These are phyloP conservation scores for Araneus ventricosus DNA, from an alignment of 1,140 invertebrate genomes.

Conservation along the genomic window DNA sequence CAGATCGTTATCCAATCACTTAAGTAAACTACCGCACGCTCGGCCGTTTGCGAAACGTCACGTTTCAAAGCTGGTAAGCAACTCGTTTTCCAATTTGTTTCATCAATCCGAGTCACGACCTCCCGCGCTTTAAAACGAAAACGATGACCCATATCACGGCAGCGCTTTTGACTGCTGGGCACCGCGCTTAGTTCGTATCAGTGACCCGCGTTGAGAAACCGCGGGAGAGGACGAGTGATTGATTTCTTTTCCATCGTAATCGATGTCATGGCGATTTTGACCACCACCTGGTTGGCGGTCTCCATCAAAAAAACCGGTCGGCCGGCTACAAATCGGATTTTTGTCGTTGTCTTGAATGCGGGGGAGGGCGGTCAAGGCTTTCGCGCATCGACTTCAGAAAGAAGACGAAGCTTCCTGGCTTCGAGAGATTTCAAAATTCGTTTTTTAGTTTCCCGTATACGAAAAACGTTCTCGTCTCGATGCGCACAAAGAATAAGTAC, in stretches of 20 bases:
- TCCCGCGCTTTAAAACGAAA: constrained; percentile 8
- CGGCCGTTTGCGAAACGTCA: constrained; percentile 25
- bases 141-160: constrained; percentile 35
- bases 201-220: neutral
- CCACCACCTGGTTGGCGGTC: neutral
- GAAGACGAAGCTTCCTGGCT: too few species aligned
- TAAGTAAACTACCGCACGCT: neutral
- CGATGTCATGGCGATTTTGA: constrained; percentile 7
- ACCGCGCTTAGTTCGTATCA: too few species aligned
- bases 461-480: too few species aligned
- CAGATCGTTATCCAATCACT: constrained; percentile 29
- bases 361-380: constrained; percentile 23
- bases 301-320: neutral
- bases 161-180: neutral
- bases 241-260: neutral
- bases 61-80: neutral
- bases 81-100: constrained; percentile 50
- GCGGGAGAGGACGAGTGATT: neutral
- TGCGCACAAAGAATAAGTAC: too few species aligned
- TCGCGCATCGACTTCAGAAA: neutral
- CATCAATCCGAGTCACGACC: constrained; percentile 29
- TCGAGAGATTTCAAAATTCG: too few species aligned
- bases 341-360: neutral
- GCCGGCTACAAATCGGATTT: neutral
- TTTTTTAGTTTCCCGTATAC: too few species aligned